Percentiles rank a stretch among this genome's conserved stretches.
Conservation (phyloP, 2,113 vertebrate genomes). For the Grantiella picta region DNA sequence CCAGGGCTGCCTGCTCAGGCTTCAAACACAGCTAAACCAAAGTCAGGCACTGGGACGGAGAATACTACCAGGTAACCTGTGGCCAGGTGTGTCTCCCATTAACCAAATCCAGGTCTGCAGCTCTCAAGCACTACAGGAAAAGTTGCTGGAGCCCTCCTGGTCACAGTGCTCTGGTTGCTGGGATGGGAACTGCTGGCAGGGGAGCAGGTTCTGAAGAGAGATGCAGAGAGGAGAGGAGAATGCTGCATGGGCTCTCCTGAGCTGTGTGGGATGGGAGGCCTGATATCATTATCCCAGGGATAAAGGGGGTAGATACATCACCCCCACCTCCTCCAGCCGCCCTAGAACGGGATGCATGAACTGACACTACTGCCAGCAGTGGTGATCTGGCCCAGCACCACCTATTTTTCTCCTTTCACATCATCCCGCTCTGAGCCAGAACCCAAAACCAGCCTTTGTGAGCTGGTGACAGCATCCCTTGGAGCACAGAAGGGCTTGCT, state of each 20-base stretch:
- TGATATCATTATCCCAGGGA: neutral
- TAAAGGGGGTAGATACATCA: rapidly evolving
- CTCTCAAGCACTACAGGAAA: neutral
- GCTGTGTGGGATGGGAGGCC: neutral
- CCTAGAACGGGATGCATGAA: rapidly evolving
- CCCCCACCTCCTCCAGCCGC: neutral
- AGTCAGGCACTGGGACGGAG: neutral
- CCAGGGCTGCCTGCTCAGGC: rapidly evolving
- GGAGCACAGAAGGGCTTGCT: neutral
- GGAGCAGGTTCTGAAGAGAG: neutral
- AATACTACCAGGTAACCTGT: neutral
- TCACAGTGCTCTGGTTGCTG: neutral
- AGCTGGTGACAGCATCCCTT: neutral
- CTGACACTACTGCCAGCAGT: neutral
- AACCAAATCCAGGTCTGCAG: rapidly evolving
- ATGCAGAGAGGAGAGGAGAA: neutral
- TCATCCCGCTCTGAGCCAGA: neutral
- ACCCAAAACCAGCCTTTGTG: neutral
- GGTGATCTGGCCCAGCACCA: neutral
- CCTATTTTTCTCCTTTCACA: neutral
- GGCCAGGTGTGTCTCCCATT: neutral
- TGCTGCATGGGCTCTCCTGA: neutral
- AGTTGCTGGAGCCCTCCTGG: neutral
- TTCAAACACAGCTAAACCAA: neutral
- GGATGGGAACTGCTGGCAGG: neutral